Conservation (phyloP, 2,797 vertebrate species). For the Neopelma chrysocephalum region DNA sequence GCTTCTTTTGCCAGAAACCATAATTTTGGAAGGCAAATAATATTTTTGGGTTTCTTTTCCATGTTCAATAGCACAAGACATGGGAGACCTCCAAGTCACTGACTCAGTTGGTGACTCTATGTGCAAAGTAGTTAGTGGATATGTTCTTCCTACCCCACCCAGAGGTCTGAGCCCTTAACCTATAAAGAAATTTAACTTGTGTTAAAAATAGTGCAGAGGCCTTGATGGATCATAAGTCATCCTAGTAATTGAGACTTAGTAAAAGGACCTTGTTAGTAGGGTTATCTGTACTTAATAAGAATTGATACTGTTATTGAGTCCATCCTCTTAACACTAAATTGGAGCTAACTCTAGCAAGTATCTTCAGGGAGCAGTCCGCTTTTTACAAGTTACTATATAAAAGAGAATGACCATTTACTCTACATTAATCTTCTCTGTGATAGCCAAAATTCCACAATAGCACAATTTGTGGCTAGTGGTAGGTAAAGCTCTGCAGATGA, state of each 20-base stretch:
- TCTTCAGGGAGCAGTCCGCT: neutral
- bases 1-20: neutral
- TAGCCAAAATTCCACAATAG: neutral
- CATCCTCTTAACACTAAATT: neutral
- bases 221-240: neutral
- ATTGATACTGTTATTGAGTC: neutral
- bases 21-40: neutral
- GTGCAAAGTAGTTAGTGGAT: neutral
- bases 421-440: neutral
- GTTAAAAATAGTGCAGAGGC: neutral
- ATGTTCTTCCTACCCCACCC: neutral
- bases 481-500: neutral
- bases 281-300: neutral
- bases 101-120: neutral
- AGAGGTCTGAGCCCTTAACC: neutral
- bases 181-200: neutral
- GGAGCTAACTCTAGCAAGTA: neutral
- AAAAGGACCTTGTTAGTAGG: neutral
- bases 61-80: neutral
- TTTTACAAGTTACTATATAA: neutral
- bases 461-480: neutral
- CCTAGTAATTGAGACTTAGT: neutral
- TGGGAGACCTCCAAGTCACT: neutral
- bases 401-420: neutral
- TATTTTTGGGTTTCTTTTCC: constrained; percentile 7